Conservation (phyloP, 2,888 invertebrate species). For the Melinaea menophilus region DNA sequence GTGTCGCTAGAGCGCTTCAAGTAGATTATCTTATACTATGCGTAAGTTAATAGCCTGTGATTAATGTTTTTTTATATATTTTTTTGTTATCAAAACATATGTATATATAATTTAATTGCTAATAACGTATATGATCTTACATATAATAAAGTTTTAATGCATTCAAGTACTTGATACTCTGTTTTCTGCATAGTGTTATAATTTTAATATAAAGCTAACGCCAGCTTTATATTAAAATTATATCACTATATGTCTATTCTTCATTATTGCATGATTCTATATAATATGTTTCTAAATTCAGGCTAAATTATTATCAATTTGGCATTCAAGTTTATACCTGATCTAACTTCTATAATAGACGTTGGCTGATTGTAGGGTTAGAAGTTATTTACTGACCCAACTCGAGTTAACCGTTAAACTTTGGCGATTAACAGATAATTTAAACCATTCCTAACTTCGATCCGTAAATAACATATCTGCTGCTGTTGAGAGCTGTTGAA, state of each 20-base stretch:
- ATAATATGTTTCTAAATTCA: no score
- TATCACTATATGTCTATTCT: no score
- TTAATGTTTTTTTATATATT: no score
- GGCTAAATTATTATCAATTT: not conserved
- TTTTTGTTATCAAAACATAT: no score
- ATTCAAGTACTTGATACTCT: no score
- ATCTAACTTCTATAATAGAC: not conserved
- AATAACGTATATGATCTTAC: no score
- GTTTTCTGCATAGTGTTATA: no score
- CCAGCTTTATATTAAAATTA: no score
- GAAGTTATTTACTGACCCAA: conserved; percentile 61
- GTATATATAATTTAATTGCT: no score
- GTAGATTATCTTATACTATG: not conserved
- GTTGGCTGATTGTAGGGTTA: conserved; percentile 38
- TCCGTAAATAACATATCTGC: not conserved
- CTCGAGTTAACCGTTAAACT: conserved; percentile 60
- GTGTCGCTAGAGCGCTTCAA: conserved; percentile 40
- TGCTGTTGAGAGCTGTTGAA: not conserved
- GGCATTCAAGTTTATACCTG: not conserved
- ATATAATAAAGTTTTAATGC: no score
- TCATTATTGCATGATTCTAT: no score
- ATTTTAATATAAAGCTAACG: no score
- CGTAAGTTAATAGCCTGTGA: not conserved
- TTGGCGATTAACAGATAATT: conserved; percentile 65
- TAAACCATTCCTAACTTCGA: conserved; percentile 35